These are phyloP conservation scores for Scortum barcoo DNA, from an alignment of 2,113 vertebrate species.

Conservation along the genomic window DNA sequence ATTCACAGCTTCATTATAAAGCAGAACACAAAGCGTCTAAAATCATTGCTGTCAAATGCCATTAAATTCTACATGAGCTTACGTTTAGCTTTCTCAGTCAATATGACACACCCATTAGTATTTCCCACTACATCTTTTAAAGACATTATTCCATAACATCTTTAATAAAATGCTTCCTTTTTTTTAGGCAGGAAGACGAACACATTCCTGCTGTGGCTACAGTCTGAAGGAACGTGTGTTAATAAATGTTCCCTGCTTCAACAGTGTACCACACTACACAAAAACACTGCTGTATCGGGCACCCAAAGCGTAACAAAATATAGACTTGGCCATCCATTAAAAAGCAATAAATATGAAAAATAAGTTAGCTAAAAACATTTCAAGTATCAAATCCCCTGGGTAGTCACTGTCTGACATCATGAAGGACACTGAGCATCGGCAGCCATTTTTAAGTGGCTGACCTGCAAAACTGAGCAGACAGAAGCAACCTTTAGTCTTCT, in stretches of 20 bases:
- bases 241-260: slow-evolving; percentile 12
- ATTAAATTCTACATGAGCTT: slow-evolving; percentile 8
- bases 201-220: slow-evolving; percentile 10
- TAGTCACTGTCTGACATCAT: slow-evolving; percentile 39
- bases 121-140: slow-evolving; percentile 7
- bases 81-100: slow-evolving; percentile 27
- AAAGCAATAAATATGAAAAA: slow-evolving; percentile 85
- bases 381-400: slow-evolving; percentile 76
- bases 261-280: slow-evolving; percentile 28
- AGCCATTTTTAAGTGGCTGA: slow-evolving; percentile 20
- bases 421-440: slow-evolving; percentile 31
- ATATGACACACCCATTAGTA: slow-evolving; percentile 10
- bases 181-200: slow-evolving; percentile 14
- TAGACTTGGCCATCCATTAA: slow-evolving; percentile 40
- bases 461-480: slow-evolving; percentile 15
- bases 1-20: slow-evolving; percentile 61
- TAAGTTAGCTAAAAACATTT: slow-evolving; percentile 79
- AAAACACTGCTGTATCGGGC: slow-evolving; percentile 30
- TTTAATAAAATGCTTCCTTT: slow-evolving; percentile 25
- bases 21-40: slow-evolving; percentile 42
- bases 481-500: slow-evolving; percentile 24
- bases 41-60: slow-evolving; percentile 35
- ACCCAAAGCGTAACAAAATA: slow-evolving; percentile 53
- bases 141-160: slow-evolving; percentile 32
- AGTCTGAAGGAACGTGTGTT: slow-evolving; percentile 2